A percentile compares a stretch with the other conserved stretches of the same genome.
Conservation (phyloP, 2,113 vertebrate species). For the Hemibagrus wyckioides region DNA sequence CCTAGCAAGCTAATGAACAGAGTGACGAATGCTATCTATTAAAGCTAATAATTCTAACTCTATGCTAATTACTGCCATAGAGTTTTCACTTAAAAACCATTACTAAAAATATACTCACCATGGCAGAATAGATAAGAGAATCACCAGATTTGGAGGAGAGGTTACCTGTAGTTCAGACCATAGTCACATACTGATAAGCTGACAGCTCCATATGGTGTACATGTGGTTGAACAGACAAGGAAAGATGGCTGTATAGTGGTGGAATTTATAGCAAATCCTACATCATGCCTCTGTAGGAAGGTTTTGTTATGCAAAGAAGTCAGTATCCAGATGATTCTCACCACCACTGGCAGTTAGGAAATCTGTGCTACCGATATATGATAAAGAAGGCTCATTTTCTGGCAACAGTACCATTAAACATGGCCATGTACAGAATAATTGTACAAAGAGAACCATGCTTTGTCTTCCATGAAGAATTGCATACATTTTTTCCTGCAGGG, state of each 20-base stretch:
- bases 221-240: not conserved
- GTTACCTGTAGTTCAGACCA: constrained; percentile 21
- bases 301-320: not conserved
- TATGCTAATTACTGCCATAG: not conserved
- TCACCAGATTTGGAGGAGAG: constrained; percentile 9
- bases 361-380: not conserved
- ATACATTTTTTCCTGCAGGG: not conserved
- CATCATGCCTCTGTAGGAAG: not conserved
- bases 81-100: not conserved
- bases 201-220: not conserved
- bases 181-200: not conserved
- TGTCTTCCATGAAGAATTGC: not conserved
- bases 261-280: not conserved
- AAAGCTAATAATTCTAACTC: not conserved
- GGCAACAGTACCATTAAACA: not conserved
- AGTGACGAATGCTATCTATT: not conserved
- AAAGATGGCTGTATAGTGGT: not conserved
- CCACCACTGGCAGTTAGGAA: not conserved
- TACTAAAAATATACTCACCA: not conserved
- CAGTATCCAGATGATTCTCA: not conserved
- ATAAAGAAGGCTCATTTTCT: not conserved
- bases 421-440: not conserved
- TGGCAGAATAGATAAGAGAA: not conserved
- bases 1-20: not conserved
- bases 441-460: not conserved